These are phyloP conservation scores for Cynodonichthys magdalenae DNA, from an alignment of 2,797 vertebrate genomes.

Conservation along the genomic window DNA sequence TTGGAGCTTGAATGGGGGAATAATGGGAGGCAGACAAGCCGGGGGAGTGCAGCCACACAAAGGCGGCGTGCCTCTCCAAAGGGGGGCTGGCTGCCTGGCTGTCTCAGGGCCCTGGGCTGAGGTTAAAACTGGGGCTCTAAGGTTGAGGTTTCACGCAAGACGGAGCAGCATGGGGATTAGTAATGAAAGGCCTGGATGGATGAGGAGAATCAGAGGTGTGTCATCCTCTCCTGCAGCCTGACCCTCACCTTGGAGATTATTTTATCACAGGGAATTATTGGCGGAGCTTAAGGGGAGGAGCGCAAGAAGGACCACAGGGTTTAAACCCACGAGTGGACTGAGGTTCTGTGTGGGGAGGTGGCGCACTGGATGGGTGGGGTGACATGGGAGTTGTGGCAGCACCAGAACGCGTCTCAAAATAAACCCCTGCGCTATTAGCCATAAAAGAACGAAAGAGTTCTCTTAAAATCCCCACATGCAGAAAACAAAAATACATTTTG, in stretches of 20 bases:
- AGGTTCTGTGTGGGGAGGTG: conserved; percentile 42
- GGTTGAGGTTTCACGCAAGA: conserved; percentile 69
- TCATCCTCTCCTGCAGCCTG: conserved; percentile 70
- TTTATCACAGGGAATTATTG: conserved; percentile 52
- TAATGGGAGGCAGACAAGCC: conserved; percentile 79
- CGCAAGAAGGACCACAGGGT: conserved; percentile 17
- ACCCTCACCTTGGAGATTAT: conserved; percentile 71
- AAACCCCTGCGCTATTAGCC: conserved; percentile 43
- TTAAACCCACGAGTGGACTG: conserved; percentile 26
- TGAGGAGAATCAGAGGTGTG: conserved; percentile 77
- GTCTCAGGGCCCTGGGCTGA: conserved; percentile 66
- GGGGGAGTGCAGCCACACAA: conserved; percentile 74
- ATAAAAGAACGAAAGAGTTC: conserved; percentile 22
- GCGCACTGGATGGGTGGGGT: conserved; percentile 52
- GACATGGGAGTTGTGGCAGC: conserved; percentile 53
- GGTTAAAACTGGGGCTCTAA: conserved; percentile 62
- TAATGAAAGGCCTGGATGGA: conserved; percentile 78
- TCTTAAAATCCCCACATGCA: conserved; percentile 42
- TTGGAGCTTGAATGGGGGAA: conserved; percentile 70
- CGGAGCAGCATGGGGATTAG: conserved; percentile 60
- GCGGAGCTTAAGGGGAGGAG: conserved; percentile 33
- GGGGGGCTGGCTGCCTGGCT: conserved; percentile 72
- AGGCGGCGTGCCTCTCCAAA: conserved; percentile 62
- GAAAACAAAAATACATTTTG: conserved; percentile 41
- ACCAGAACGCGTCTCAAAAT: conserved; percentile 64